Percentiles rank a stretch among this genome's conserved stretches.
phyloP scores from a whole-genome alignment of 2,888 invertebrate species.

The Zelleria hepariella region DNA sequence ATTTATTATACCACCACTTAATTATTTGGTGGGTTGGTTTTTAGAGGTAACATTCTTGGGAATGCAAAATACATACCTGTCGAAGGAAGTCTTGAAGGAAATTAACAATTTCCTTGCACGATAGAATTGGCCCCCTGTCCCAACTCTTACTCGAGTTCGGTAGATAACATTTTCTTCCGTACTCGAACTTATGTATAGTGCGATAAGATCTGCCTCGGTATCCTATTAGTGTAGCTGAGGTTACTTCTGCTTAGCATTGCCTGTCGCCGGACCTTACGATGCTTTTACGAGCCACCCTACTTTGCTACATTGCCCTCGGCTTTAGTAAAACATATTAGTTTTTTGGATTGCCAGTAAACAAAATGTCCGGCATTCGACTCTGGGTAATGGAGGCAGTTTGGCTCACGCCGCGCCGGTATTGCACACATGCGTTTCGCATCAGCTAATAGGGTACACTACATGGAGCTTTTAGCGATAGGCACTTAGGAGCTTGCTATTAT shows the following conservation, averaged over 20 bases:
- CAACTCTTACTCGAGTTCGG: neutral
- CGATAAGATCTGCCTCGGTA: neutral
- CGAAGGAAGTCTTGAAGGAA: too few relatives aligned
- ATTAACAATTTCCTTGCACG: too few relatives aligned
- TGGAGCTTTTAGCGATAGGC: neutral
- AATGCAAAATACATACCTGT: too few relatives aligned
- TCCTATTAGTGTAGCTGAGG: slow-evolving; percentile 32
- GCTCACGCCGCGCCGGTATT: slow-evolving; percentile 40
- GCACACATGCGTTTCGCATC: slow-evolving; percentile 34
- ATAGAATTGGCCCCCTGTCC: too few relatives aligned
- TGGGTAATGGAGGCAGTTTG: slow-evolving; percentile 28
- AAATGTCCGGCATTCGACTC: slow-evolving; percentile 20
- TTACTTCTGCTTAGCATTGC: slow-evolving; percentile 31
- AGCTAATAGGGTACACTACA: slow-evolving; percentile 11
- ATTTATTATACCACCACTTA: neutral
- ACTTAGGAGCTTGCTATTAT: too few relatives aligned
- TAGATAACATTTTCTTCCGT: neutral
- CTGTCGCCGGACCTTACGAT: slow-evolving; percentile 35
- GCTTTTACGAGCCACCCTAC: slow-evolving; percentile 47
- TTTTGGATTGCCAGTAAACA: slow-evolving; percentile 38
- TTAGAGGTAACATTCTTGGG: neutral
- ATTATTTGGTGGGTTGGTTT: neutral
- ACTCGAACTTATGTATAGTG: neutral
- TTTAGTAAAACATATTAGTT: slow-evolving; percentile 30
- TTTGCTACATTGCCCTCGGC: slow-evolving; percentile 23